A percentile compares a stretch with the other conserved stretches of the same genome.
phyloP scores from a whole-genome alignment of 2,113 vertebrate species.

The Elachura formosa region DNA sequence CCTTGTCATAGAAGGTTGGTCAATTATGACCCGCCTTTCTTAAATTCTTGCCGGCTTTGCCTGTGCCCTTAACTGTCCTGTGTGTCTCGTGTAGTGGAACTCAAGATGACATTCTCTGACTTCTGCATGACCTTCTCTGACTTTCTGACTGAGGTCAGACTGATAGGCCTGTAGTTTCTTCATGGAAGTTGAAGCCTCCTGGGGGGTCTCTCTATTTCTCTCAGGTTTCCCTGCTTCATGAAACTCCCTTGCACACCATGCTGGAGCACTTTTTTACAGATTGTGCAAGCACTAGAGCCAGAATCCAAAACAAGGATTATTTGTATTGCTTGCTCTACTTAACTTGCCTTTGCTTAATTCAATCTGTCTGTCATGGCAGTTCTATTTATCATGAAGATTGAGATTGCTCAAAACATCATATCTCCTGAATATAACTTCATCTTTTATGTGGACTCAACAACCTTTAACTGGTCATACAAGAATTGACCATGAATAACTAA shows the following conservation, averaged over 20 bases:
- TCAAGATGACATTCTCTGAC: neutral
- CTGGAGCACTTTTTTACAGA: neutral
- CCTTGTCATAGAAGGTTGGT: neutral
- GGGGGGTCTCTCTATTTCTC: neutral
- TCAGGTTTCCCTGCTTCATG: neutral
- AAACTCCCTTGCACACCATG: neutral
- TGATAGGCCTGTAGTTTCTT: neutral
- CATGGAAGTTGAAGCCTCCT: neutral
- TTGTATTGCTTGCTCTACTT: neutral
- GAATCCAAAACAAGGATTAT: neutral
- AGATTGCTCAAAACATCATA: neutral
- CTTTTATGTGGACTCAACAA: neutral
- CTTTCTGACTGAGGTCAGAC: neutral
- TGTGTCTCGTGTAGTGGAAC: accelerated
- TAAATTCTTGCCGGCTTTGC: neutral
- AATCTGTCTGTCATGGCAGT: neutral
- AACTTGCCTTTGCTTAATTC: neutral
- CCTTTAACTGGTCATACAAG: neutral
- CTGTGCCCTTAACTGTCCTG: neutral
- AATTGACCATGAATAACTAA: neutral
- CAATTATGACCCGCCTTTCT: neutral
- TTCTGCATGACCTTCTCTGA: neutral
- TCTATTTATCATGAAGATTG: neutral
- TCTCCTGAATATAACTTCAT: neutral
- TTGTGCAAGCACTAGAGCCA: accelerated